phyloP scores from a whole-genome alignment of 2,888 invertebrate genomes.

The Aphodius granarius region DNA sequence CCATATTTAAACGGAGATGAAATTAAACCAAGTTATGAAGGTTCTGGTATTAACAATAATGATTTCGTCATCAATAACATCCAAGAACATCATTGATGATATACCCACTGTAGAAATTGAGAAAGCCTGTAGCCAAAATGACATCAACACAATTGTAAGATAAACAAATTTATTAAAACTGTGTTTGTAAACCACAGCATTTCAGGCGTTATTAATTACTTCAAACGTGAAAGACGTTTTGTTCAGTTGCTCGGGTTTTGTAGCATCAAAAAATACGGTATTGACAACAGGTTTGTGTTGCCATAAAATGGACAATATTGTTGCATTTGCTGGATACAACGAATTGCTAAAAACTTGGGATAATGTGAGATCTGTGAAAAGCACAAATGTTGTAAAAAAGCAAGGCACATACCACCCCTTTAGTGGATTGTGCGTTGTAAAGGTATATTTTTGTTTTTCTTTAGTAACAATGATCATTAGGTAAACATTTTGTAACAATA shows the following conservation, averaged over 20 bases:
- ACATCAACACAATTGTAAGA: background rate
- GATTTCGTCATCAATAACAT: background rate
- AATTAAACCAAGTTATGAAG: background rate
- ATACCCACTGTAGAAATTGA: background rate
- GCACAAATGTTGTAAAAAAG: background rate
- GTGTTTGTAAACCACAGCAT: background rate
- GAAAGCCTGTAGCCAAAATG: background rate
- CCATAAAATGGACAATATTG: background rate
- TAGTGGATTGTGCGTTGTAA: background rate
- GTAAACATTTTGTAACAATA: too few relatives aligned
- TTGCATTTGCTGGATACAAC: background rate
- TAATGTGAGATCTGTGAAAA: background rate
- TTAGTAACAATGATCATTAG: too few relatives aligned
- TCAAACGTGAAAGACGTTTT: background rate
- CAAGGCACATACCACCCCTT: background rate
- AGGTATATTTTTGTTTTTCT: background rate
- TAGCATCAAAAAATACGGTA: background rate
- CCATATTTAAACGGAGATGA: background rate
- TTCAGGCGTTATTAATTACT: background rate
- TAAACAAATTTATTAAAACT: background rate
- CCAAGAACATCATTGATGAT: background rate
- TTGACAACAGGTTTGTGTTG: background rate
- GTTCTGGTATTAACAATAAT: background rate
- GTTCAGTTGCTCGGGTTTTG: background rate
- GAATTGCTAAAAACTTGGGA: background rate